These are phyloP conservation scores for Apis mellifera DNA, from an alignment of 1,140 invertebrate genomes.

Conservation along the genomic window Amel_HAv3.1 CM009933.2:10504501-10505000, in stretches of 20 bases:
- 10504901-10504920: slow-evolving; percentile 46
- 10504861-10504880: slow-evolving; percentile 45
- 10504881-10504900: slow-evolving; percentile 41
- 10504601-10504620: background rate
- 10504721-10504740: background rate
- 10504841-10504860: slow-evolving; percentile 44
- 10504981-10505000: slow-evolving; percentile 19
- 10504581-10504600: no score
- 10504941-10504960: slow-evolving; percentile 58
- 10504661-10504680: slow-evolving; percentile 15
- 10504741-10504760: no score
- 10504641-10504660: background rate
- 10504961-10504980: slow-evolving; percentile 55
- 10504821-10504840: slow-evolving; percentile 13
- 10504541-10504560: background rate
- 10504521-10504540: no score
- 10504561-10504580: background rate
- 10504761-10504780: background rate
- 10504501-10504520: no score
- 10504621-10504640: background rate
- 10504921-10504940: slow-evolving; percentile 51
- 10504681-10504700: background rate
- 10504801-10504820: background rate
- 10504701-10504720: no score
- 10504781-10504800: background rate